Base-by-base conservation (phyloP, 2,888 invertebrate species). In the Eupithecia abbreviata region DNA sequence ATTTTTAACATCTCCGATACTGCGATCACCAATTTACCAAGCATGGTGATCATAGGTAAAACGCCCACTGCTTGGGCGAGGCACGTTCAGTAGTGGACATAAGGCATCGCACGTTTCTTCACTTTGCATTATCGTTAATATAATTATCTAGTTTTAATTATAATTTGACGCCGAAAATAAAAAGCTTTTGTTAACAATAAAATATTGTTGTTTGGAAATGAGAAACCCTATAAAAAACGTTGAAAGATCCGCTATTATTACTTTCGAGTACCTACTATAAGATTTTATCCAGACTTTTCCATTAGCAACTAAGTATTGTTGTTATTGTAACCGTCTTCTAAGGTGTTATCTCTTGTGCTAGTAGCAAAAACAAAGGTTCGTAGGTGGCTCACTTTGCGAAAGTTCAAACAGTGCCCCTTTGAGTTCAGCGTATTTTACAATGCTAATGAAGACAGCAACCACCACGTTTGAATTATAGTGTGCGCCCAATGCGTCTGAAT, bases 351-450 rank as follows among this genome's bases (percentile, higher is more conserved):
- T 68, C 45, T 67, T 67, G 67, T 15, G 15, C n/a, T 4, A 43
- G 10, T 66, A n/a, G 45, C 18, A 45, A 68, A 10, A 58, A 18
- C 18, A 66, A 66, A 69, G 68, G 45, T 30, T 18, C 45, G 71
- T 72, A 70, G 73, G 73, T 73, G 45, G 18, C 67, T 68, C 45
- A 58, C 72, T 30, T 30, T 41, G 58, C 74, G 62, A 73, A 74
- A 71, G 71, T 73, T 73, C 58, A 71, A 68, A 73, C 73, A 77
- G 71, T 73, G 71, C 47, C 71, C 74, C 68, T 62, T 71, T 72
- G 62, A 68, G 68, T 77, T 74, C 67, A 77, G 66, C 78, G 73
- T 78, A 77, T 74, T 80, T 78, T 80, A 79, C 81, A 81, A 76
- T 80, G 77, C 77, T 78, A 78, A 81, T 80, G 78, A 80, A 78